These are phyloP conservation scores for Loriculus beryllinus DNA, from an alignment of 2,797 vertebrate species.

Conservation along the genomic window DNA sequence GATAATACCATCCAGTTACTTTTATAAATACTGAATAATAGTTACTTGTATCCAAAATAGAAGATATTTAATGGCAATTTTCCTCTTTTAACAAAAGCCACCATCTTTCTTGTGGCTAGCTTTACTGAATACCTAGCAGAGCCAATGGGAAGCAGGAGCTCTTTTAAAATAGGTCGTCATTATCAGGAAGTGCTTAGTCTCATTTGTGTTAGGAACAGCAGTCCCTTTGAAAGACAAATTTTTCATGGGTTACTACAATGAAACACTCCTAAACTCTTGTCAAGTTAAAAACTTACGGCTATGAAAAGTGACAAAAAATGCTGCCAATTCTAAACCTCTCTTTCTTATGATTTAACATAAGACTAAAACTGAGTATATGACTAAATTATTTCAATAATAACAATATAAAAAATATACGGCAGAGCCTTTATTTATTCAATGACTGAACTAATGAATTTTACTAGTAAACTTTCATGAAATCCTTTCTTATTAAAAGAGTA, in stretches of 20 bases:
- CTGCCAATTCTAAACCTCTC: background rate
- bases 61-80: background rate
- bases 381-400: background rate
- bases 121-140: background rate
- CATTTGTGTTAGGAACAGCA: background rate
- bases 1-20: background rate
- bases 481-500: background rate
- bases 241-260: constrained; percentile 9
- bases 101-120: background rate
- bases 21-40: background rate
- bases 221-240: constrained; percentile 4
- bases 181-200: background rate
- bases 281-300: background rate
- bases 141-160: background rate
- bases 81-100: background rate
- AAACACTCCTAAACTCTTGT: background rate
- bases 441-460: background rate
- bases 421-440: background rate
- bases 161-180: constrained; percentile 28
- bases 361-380: background rate
- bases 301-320: constrained; percentile 1
- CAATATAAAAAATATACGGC: background rate
- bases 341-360: background rate
- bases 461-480: background rate
- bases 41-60: background rate